phyloP scores from a whole-genome alignment of 2,888 invertebrate genomes.

The Watsonalla cultraria region DNA sequence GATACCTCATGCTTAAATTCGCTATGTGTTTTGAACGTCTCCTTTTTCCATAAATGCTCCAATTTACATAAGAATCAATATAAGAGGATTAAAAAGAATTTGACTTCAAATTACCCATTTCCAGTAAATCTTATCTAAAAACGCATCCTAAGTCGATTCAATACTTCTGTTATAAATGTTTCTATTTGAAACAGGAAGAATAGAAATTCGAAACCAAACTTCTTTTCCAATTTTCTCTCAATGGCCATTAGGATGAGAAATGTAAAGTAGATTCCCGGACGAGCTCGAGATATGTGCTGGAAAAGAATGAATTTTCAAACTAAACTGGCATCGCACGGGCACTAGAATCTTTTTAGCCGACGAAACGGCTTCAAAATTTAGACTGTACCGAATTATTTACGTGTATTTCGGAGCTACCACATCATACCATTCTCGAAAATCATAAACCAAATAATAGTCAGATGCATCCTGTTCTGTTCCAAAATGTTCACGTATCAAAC shows the following conservation, averaged over 20 bases:
- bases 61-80: neutral
- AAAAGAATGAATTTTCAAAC: conserved; percentile 73
- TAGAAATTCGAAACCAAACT: conserved; percentile 65
- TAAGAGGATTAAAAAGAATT: neutral
- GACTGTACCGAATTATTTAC: conserved; percentile 41
- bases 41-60: neutral
- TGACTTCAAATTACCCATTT: conserved; percentile 13
- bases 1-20: too few species aligned
- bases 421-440: neutral
- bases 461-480: neutral
- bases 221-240: conserved; percentile 77
- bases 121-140: conserved; percentile 33
- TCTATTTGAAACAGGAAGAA: conserved; percentile 35
- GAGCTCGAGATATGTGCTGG: conserved; percentile 73
- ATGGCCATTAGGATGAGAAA: conserved; percentile 79
- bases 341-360: conserved; percentile 30
- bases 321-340: conserved; percentile 52
- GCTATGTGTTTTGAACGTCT: too few species aligned
- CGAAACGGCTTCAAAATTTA: conserved; percentile 46
- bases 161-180: conserved; percentile 23
- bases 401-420: conserved; percentile 29
- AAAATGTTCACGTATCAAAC: too few species aligned
- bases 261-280: conserved; percentile 74
- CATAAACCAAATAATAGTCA: neutral
- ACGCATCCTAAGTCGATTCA: conserved; percentile 40